Evolutionary conservation across 2,113 vertebrate species (phyloP).

Genomic region (cat (Felis catus)): F.catus_Fca126_mat1.0 CM031412.1:101729001-101729500

Average conservation of each 20-base stretch:
- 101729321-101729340: not conserved
- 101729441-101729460: not conserved
- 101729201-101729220: not conserved
- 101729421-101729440: not conserved
- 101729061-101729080: not conserved
- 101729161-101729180: not conserved
- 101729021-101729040: not conserved
- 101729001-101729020: not conserved
- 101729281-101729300: not conserved
- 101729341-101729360: not conserved
- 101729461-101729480: not conserved
- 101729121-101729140: not conserved
- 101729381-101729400: not conserved
- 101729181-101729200: not conserved
- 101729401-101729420: not conserved
- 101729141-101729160: not conserved
- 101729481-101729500: not conserved
- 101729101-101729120: not conserved
- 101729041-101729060: not conserved
- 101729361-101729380: not conserved
- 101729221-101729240: not conserved
- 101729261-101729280: not conserved
- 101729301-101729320: not conserved
- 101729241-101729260: not conserved
- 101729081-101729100: not conserved